Base-by-base conservation (phyloP, 1,140 invertebrate species). In the Penaeus vannamei region DNA sequence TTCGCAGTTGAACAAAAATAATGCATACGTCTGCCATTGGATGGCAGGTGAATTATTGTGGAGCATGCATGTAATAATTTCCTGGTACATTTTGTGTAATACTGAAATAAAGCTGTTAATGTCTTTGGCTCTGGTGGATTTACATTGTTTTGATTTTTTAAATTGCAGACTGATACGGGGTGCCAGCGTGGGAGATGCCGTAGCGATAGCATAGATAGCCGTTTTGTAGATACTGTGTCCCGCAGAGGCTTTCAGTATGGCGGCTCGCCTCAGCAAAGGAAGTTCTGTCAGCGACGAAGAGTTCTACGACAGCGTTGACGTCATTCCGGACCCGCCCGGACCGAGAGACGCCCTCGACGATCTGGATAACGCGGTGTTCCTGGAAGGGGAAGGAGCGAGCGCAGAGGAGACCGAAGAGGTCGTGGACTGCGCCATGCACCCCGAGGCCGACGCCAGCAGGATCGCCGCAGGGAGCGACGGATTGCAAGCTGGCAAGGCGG, bases 251-350 rank as follows among this genome's bases (percentile, higher is more conserved):
- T 60, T 81, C 53, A 60, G n/a, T 8, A 81, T 53, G 53, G 53
- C 32, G 17, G 17, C 26, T 22, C 53, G 53, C 22, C 17, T 20
- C 36, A 81, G 79, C 79, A 81, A 60, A 42, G 29, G 79, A 20
- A 46, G 26, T 53, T 81, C 53, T 12, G 79, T 81, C 36, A 53
- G 53, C 26, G 36, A 81, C 46, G 53, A 53, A n/a, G 72, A 76
- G 14, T 76, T 76, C 26, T 76, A 76, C 72, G 72, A 76, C 72
- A 76, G 29, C 72, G 26, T 76, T 36, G 72, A 76, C 42, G 19
- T 32, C 26, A 29, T 76, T n/a, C 72, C 19, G 8, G 26, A 26
- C 8, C 8, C 20, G 72, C 23, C 32, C 26, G 42, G 26, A 29
- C 29, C 29, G 22, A 32, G 72, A 1, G 22, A 29, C 1, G 29